phyloP scores from a whole-genome alignment of 2,888 invertebrate species.

The Synergus gifuensis region DNA sequence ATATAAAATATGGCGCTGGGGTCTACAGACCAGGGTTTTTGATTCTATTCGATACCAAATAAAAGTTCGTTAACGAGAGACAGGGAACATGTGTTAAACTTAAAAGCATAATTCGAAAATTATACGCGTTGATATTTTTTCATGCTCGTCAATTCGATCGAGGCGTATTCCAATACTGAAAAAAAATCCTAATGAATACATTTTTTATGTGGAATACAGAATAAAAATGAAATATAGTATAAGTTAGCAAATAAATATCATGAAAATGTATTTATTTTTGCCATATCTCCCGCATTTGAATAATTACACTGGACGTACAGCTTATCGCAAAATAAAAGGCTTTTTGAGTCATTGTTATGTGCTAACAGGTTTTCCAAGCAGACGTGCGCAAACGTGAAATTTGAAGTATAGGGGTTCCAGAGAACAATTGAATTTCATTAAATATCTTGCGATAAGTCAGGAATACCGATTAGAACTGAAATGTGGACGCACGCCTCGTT shows the following conservation, averaged over 20 bases:
- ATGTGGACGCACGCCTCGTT: conserved; percentile 15
- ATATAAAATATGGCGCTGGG: conserved; percentile 34
- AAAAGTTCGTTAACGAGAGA: too few relatives aligned
- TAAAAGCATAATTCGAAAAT: too few relatives aligned
- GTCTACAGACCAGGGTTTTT: conserved; percentile 26
- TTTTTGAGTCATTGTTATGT: conserved; percentile 1
- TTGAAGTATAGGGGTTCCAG: background rate
- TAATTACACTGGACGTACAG: background rate
- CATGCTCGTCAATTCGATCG: too few relatives aligned
- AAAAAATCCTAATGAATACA: too few relatives aligned
- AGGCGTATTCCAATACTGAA: too few relatives aligned
- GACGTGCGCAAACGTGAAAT: background rate
- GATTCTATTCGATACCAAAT: conserved; percentile 3
- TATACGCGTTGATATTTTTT: too few relatives aligned
- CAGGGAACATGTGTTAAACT: too few relatives aligned
- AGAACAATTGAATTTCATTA: background rate
- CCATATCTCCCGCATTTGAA: conserved; percentile 10
- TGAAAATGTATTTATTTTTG: conserved; percentile 3
- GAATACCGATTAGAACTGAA: conserved; percentile 9
- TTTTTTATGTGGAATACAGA: too few relatives aligned
- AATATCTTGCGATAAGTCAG: background rate
- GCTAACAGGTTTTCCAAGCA: conserved; percentile 1
- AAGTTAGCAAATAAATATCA: background rate
- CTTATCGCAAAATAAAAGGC: conserved; percentile 18
- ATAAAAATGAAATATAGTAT: too few relatives aligned